phyloP scores from a whole-genome alignment of 53 echinoderm and acorn worm species.

The Mesocentrotus franciscanus region DNA sequence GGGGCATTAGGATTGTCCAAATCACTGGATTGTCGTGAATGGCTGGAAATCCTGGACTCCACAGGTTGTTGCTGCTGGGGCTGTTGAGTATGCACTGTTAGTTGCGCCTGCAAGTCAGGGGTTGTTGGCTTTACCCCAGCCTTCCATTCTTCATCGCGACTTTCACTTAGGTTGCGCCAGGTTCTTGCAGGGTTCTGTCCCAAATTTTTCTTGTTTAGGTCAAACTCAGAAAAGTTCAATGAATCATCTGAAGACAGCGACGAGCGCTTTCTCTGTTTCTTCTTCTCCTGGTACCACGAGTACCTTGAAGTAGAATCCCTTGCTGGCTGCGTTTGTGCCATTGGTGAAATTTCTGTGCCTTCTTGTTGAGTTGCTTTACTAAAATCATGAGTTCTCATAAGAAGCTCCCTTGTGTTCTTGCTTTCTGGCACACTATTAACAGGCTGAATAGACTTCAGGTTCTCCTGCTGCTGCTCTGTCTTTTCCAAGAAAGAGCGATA shows the following conservation, averaged over 20 bases:
- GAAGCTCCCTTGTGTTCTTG: background rate
- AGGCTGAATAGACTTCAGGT: background rate
- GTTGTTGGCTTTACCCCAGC: background rate
- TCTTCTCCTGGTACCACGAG: slow-evolving; percentile 43
- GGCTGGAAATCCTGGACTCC: slow-evolving; percentile 42
- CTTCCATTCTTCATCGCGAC: slow-evolving; percentile 40
- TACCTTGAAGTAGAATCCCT: background rate
- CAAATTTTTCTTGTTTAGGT: slow-evolving; percentile 67
- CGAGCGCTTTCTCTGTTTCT: slow-evolving; percentile 56
- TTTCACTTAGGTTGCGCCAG: slow-evolving; percentile 87
- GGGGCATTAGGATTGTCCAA: slow-evolving; percentile 71
- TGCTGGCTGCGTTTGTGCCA: slow-evolving; percentile 42
- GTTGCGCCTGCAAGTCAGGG: background rate
- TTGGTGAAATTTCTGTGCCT: background rate
- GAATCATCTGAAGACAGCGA: slow-evolving; percentile 69
- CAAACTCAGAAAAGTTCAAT: slow-evolving; percentile 61
- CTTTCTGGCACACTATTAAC: background rate
- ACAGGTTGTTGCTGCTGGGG: slow-evolving; percentile 59
- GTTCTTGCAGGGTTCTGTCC: slow-evolving; percentile 74
- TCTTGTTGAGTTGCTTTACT: slow-evolving; percentile 21
- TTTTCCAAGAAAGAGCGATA: slow-evolving; percentile 44
- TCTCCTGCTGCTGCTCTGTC: slow-evolving; percentile 57
- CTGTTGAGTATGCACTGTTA: slow-evolving; percentile 39
- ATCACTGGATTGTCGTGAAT: slow-evolving; percentile 64
- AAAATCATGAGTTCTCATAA: slow-evolving; percentile 34